Evolutionary conservation across 2,888 invertebrate genomes (phyloP).

Genomic region (Melinaea menophilus): DNA sequence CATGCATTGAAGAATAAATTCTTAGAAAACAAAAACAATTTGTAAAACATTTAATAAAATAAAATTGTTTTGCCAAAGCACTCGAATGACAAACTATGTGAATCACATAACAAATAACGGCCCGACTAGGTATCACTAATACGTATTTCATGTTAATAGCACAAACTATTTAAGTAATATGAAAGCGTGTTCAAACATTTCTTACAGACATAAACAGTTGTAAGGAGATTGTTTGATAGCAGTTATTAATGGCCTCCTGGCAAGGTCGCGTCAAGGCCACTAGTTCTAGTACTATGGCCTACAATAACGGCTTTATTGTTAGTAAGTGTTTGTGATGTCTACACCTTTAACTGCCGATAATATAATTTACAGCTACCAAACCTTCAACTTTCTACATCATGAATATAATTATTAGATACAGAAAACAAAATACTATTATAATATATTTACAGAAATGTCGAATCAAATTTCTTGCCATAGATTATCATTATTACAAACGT

Average conservation of each 20-base stretch:
- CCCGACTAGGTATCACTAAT: constrained; percentile 5
- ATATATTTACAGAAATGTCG: too few relatives aligned
- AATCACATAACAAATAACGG: too few relatives aligned
- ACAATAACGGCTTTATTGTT: not conserved
- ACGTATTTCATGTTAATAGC: constrained; percentile 1
- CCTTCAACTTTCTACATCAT: not conserved
- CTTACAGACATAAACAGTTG: constrained; percentile 15
- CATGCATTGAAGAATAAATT: too few relatives aligned
- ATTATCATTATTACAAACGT: not conserved
- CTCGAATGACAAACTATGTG: too few relatives aligned
- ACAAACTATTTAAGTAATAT: constrained; percentile 1
- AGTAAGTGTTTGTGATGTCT: not conserved
- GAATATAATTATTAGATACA: not conserved
- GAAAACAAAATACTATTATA: too few relatives aligned
- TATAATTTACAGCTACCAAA: too few relatives aligned
- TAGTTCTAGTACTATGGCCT: not conserved
- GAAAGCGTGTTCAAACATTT: constrained; percentile 3
- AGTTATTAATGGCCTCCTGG: constrained; percentile 2
- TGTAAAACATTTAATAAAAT: too few relatives aligned
- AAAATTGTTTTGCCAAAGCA: too few relatives aligned
- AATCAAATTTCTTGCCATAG: too few relatives aligned
- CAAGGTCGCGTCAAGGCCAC: not conserved
- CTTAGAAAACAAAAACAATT: too few relatives aligned
- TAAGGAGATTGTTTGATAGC: constrained; percentile 13
- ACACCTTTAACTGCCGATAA: not conserved